Evolutionary conservation across 2,888 invertebrate genomes (phyloP), one percentile per base, ranked within the genome.

Genomic region (Drosophila fulvimacula): DNA sequence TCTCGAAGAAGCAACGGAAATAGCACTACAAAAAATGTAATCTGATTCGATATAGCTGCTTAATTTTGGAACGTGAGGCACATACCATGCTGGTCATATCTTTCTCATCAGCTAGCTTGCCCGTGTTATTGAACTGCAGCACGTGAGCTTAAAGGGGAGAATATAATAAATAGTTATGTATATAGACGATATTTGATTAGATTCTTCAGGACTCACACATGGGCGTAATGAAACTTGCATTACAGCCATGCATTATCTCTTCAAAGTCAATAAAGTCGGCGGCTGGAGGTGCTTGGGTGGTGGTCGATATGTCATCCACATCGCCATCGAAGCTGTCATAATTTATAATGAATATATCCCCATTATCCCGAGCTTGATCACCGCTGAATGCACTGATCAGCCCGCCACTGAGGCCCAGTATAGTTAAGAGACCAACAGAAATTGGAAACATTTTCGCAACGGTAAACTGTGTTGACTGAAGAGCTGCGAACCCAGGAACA

Each of bases 21-120:
- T 92, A 95, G 73, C 95, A 95, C 95, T 92, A 42, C 92, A 51
- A 57, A 52, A 44, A 9, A 21, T 7, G 1, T 13, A 13, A 32
- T 30, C 0, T 42, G 6, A 13, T 9, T n/a, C n/a, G 19, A 1
- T 5, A 1, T 36, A 19, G 15, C 11, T 13, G 10, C 13, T 17
- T 7, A 24, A 1, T 9, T 39, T 56, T 42, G 2, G 15, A 5
- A 10, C 13, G 6, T 46, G n/a, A n/a, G 13, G 6, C 4, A 24
- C 46, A 38, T 49, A 94, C 95, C 93, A 94, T 94, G 10, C 94
- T 94, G 1, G 94, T 94, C 82, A 90, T 93, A 52, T 94, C 94
- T 5, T 92, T 93, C 87, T 94, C 94, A 71, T 94, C 94, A 0
- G 93, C 93, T 63, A 95, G 93, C 55, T 93, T 93, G 15, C 94